phyloP scores from a whole-genome alignment of 2,113 vertebrate species.

The Caranx melampygus region DNA sequence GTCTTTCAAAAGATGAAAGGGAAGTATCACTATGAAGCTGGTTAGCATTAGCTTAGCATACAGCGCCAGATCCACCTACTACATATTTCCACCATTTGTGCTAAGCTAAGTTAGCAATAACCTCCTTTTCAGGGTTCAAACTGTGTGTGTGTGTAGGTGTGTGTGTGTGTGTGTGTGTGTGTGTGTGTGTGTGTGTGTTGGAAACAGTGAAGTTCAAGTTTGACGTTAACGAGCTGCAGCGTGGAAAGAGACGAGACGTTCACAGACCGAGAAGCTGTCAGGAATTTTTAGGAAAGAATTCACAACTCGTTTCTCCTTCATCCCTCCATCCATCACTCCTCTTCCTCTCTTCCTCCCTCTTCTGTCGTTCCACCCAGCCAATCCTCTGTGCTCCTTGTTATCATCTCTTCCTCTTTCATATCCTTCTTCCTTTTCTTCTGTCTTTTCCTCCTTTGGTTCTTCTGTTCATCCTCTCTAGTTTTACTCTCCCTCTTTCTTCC shows the following conservation, averaged over 20 bases:
- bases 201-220: slow-evolving; percentile 58
- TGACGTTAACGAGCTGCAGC: slow-evolving; percentile 67
- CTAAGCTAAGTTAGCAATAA: background rate
- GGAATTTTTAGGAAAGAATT: slow-evolving; percentile 56
- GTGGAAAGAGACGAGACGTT: slow-evolving; percentile 61
- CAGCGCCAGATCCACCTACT: too few relatives aligned
- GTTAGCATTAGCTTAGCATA: too few relatives aligned
- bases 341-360: too few relatives aligned
- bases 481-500: too few relatives aligned
- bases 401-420: background rate
- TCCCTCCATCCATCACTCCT: background rate
- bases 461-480: too few relatives aligned
- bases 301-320: background rate
- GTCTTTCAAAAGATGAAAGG: too few relatives aligned
- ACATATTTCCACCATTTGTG: background rate
- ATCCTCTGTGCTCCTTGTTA: too few relatives aligned
- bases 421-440: background rate
- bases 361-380: too few relatives aligned
- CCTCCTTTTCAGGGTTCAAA: background rate
- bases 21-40: too few relatives aligned
- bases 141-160: too few relatives aligned
- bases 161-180: too few relatives aligned
- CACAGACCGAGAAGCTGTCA: slow-evolving; percentile 22
- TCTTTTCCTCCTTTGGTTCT: too few relatives aligned
- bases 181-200: slow-evolving; percentile 16